phyloP scores from a whole-genome alignment of 2,113 vertebrate genomes.

The Isichthys henryi region DNA sequence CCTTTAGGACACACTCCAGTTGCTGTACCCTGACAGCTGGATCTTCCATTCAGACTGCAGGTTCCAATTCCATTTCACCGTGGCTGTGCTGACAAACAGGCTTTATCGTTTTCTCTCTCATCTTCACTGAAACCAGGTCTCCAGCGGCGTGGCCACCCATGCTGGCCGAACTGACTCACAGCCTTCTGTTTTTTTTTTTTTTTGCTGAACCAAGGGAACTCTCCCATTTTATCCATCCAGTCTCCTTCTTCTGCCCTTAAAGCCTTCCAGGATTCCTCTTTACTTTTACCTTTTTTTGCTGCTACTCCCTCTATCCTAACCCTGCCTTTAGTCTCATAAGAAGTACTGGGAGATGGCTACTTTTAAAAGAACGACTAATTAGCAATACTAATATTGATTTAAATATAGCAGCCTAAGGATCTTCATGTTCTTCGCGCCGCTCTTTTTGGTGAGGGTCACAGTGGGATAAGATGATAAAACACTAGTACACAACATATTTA shows the following conservation, averaged over 20 bases:
- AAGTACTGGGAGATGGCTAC: background rate
- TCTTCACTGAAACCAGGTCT: background rate
- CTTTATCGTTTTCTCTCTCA: background rate
- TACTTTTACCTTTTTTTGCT: background rate
- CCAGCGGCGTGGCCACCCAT: background rate
- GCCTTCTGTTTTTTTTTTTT: background rate
- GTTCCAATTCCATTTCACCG: background rate
- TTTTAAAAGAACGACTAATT: background rate
- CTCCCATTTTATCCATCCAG: background rate
- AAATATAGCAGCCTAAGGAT: background rate
- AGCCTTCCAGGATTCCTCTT: background rate
- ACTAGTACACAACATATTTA: background rate
- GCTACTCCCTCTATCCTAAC: background rate
- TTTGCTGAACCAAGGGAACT: background rate
- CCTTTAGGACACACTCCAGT: background rate
- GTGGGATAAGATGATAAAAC: background rate
- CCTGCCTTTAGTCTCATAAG: background rate
- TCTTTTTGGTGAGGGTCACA: background rate
- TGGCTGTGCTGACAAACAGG: background rate
- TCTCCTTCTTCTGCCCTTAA: background rate
- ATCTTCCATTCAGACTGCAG: background rate
- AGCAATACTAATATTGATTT: background rate
- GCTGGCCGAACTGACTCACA: background rate
- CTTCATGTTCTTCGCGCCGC: background rate
- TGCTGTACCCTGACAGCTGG: background rate